phyloP scores from a whole-genome alignment of 1,140 invertebrate genomes.

The Triops longicaudatus region DNA sequence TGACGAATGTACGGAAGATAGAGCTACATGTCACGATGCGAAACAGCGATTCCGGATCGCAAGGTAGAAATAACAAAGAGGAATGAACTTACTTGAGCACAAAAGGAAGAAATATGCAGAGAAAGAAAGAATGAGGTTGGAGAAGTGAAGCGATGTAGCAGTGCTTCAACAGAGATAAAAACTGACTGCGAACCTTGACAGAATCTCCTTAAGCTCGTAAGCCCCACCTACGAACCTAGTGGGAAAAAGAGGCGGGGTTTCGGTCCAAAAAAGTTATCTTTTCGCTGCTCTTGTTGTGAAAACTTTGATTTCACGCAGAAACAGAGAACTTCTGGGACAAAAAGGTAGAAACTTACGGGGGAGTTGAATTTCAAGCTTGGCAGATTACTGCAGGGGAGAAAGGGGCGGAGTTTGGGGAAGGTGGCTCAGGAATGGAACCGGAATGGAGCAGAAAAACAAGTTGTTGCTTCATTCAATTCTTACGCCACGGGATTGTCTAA shows the following conservation, averaged over 20 bases:
- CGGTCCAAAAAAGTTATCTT: no score
- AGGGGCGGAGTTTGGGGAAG: no score
- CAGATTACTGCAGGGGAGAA: not conserved
- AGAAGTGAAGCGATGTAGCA: not conserved
- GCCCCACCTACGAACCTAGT: not conserved
- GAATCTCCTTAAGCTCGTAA: not conserved
- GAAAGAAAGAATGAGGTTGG: not conserved
- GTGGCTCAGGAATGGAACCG: not conserved
- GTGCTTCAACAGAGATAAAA: not conserved
- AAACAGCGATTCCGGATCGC: no score
- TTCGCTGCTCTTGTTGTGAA: not conserved
- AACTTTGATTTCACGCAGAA: not conserved
- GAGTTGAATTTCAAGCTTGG: not conserved
- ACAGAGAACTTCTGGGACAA: not conserved
- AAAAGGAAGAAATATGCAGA: not conserved
- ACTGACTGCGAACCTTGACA: not conserved
- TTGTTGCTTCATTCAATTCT: not conserved
- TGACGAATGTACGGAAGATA: no score
- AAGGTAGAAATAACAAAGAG: not conserved
- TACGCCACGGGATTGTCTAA: not conserved
- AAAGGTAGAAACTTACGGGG: not conserved
- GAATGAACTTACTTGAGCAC: not conserved
- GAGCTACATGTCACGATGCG: no score
- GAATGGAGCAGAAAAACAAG: not conserved
- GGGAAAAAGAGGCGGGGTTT: not conserved